These are phyloP conservation scores for Emesis russula DNA, from an alignment of 2,888 invertebrate species.

Conservation along the genomic window DNA sequence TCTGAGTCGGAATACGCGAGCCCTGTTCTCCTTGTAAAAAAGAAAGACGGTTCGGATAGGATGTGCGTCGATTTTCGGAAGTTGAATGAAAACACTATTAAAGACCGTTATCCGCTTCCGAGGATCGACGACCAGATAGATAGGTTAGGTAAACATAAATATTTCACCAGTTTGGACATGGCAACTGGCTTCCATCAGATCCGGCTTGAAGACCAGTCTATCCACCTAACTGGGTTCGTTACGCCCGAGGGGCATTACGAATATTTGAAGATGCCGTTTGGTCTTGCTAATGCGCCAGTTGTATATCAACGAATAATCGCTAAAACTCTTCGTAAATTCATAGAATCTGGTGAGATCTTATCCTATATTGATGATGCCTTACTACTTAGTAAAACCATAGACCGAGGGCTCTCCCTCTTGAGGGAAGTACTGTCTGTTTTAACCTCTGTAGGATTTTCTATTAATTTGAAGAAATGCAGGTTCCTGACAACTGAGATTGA, in stretches of 20 bases:
- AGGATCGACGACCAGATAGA: constrained; percentile 58
- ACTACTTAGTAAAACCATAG: constrained; percentile 36
- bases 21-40: constrained; percentile 48
- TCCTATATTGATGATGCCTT: constrained; percentile 66
- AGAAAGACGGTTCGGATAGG: constrained; percentile 22
- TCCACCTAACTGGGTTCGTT: constrained; percentile 47
- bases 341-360: constrained; percentile 53
- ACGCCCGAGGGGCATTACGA: constrained; percentile 69
- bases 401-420: constrained; percentile 20
- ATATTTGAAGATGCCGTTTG: constrained; percentile 76
- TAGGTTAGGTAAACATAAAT: constrained; percentile 47
- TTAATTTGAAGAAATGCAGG: constrained; percentile 46
- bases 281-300: constrained; percentile 63
- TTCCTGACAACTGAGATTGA: constrained; percentile 71
- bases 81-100: constrained; percentile 51
- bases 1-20: constrained; percentile 67
- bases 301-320: constrained; percentile 57
- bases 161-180: constrained; percentile 66
- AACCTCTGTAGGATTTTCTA: constrained; percentile 45
- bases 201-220: constrained; percentile 36
- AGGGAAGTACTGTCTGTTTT: constrained; percentile 28
- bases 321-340: constrained; percentile 39
- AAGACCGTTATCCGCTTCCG: constrained; percentile 76
- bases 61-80: constrained; percentile 67
- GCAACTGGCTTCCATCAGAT: constrained; percentile 71